Evolutionary conservation across 2,888 invertebrate species (phyloP).

Genomic region (Globia sparganii): DNA sequence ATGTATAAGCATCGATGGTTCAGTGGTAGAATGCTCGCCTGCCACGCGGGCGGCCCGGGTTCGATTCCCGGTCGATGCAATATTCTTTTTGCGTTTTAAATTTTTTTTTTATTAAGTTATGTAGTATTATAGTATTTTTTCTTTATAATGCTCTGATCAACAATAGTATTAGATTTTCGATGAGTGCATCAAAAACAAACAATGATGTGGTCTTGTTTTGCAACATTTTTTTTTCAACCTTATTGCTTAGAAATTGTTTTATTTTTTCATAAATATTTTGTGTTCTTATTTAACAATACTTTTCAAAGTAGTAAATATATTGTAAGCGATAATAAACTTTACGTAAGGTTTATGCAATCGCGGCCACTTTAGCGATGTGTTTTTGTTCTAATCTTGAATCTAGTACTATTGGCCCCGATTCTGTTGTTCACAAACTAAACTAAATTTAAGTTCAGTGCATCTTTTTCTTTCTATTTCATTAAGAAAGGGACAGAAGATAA

Average conservation of each 20-base stretch:
- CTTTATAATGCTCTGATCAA: not conserved
- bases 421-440: too few relatives aligned
- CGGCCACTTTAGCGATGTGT: not conserved
- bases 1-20: conserved; percentile 88
- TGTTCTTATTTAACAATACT: not conserved
- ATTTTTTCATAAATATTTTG: not conserved
- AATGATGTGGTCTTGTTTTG: not conserved
- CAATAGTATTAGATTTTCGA: not conserved
- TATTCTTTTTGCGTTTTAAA: conserved; percentile 66
- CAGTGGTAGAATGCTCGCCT: conserved; percentile 91
- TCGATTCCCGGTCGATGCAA: conserved; percentile 90
- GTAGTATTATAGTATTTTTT: not conserved
- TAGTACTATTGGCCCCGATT: too few relatives aligned
- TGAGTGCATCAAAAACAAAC: not conserved
- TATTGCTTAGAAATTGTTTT: not conserved
- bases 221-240: not conserved
- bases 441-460: too few relatives aligned
- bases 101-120: conserved; percentile 11
- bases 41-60: conserved; percentile 90
- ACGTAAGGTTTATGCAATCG: not conserved
- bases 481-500: too few relatives aligned
- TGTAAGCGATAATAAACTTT: not conserved
- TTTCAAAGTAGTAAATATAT: not conserved
- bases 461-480: too few relatives aligned
- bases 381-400: too few relatives aligned